Percentiles rank a stretch among this genome's conserved stretches.
phyloP scores from a whole-genome alignment of 2,113 vertebrate genomes.

The Elephas maximus region DNA sequence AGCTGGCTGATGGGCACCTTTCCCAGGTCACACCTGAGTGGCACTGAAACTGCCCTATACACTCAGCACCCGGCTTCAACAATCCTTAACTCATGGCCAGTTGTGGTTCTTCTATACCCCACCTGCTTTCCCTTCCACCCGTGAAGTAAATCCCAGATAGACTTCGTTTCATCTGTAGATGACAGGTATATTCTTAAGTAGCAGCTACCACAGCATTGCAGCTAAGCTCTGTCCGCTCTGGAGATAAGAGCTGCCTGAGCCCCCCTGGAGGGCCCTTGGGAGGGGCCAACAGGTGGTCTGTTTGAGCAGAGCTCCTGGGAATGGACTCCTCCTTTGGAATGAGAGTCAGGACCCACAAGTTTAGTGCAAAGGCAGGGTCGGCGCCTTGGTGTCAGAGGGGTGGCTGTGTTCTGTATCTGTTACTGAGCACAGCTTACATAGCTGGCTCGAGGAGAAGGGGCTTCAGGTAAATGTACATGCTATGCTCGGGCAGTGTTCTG shows the following conservation, averaged over 20 bases:
- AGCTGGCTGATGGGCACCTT: neutral
- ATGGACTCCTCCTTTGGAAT: neutral
- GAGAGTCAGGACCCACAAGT: neutral
- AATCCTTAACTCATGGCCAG: neutral
- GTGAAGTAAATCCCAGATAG: neutral
- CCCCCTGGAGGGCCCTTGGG: neutral
- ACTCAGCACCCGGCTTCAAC: neutral
- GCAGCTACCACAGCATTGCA: neutral
- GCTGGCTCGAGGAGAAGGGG: neutral
- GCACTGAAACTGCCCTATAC: neutral
- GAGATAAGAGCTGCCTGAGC: neutral
- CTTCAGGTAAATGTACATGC: fast-evolving
- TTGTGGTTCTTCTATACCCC: neutral
- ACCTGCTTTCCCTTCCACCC: neutral
- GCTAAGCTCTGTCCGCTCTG: fast-evolving
- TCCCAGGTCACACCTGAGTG: neutral
- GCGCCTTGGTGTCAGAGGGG: neutral
- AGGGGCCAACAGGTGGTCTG: neutral
- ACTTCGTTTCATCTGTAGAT: neutral
- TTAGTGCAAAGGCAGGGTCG: neutral
- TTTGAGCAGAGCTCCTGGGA: neutral
- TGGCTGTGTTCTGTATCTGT: neutral
- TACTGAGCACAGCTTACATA: neutral
- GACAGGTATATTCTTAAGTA: neutral
- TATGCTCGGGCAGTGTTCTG: neutral